Evolutionary conservation across 1,140 invertebrate genomes (phyloP), one percentile per base, ranked within the genome.

Genomic region (Anadara kagoshimensis): DNA sequence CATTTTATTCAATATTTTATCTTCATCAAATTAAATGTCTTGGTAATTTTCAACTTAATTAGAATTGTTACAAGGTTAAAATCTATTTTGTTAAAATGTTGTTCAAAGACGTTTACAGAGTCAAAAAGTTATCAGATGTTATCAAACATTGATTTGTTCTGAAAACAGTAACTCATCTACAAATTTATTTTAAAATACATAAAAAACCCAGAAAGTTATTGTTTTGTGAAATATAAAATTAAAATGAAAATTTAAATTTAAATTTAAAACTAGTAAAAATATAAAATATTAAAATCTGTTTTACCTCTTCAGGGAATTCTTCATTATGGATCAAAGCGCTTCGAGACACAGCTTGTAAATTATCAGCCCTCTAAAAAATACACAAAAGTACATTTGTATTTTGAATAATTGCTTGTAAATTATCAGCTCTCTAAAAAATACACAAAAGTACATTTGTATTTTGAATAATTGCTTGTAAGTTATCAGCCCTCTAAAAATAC

Each of bases 271-370:
- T 29, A 14, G 16, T 29, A 26, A 58, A 49, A 49, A n/a, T 4
- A 49, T 7, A 36, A 36, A 36, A 62, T 62, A 44, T n/a, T 62
- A 62, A 22, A n/a, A 29, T 16, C 8, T n/a, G 59, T 62, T 64
- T 72, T 73, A 77, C 75, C 45, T 64, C 45, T 16, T 73, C 75
- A 24, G 65, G 61, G 1, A 54, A 43, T 41, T 67, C 75, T 41
- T 77, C 75, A 24, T 77, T 54, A 14, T 58, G 56, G 20, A 77
- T 70, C 24, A 77, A 45, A 5, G 65, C 66, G 54, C 69, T 51
- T 26, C 64, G 65, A 44, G 75, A 77, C 20, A 56, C 22, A 12
- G 75, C 69, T 47, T 45, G n/a, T 20, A 77, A 59, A 22, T 59
- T 43, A 14, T 49, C n/a, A 11, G 44, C 54, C 20, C 75, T 68